These are phyloP conservation scores for Candidula unifasciata DNA, from an alignment of 2,888 invertebrate species.

Conservation along the genomic window DNA sequence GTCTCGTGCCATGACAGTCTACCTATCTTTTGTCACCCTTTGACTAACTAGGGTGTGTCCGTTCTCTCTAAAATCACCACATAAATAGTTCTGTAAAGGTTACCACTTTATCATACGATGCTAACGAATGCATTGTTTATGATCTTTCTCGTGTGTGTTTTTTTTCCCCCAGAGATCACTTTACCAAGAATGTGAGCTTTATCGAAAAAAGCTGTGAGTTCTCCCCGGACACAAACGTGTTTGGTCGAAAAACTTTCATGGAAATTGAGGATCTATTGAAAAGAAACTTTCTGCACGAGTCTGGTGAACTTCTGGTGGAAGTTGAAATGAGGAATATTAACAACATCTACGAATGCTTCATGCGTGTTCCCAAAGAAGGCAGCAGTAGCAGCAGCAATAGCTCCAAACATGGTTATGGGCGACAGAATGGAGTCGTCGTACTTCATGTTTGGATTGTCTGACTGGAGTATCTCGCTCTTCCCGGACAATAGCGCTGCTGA, in stretches of 20 bases:
- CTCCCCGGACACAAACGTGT: conserved; percentile 71
- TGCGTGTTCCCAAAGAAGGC: conserved; percentile 81
- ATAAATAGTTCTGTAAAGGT: too few relatives aligned
- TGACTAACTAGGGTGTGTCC: too few relatives aligned
- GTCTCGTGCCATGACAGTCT: too few relatives aligned
- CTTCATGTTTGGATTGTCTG: conserved; percentile 88
- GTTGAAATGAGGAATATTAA: conserved; percentile 83
- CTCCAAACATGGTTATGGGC: conserved; percentile 42
- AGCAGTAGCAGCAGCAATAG: conserved; percentile 50
- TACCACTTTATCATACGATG: too few relatives aligned
- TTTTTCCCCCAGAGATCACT: conserved; percentile 86
- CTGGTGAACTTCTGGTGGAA: conserved; percentile 89
- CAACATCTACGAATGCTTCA: conserved; percentile 86
- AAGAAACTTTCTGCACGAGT: conserved; percentile 87
- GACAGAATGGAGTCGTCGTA: conserved; percentile 82
- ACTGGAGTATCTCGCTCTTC: conserved; percentile 84
- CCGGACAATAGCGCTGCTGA: conserved; percentile 70
- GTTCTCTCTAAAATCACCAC: too few relatives aligned
- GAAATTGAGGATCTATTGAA: conserved; percentile 72
- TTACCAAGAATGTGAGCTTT: conserved; percentile 88
- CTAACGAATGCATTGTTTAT: too few relatives aligned
- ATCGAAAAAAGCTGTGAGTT: conserved; percentile 85
- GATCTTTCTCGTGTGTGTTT: too few relatives aligned
- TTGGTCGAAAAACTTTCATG: conserved; percentile 75
- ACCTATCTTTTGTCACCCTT: too few relatives aligned